Base-by-base conservation (phyloP, 2,797 vertebrate species). In the Mallotus villosus region DNA sequence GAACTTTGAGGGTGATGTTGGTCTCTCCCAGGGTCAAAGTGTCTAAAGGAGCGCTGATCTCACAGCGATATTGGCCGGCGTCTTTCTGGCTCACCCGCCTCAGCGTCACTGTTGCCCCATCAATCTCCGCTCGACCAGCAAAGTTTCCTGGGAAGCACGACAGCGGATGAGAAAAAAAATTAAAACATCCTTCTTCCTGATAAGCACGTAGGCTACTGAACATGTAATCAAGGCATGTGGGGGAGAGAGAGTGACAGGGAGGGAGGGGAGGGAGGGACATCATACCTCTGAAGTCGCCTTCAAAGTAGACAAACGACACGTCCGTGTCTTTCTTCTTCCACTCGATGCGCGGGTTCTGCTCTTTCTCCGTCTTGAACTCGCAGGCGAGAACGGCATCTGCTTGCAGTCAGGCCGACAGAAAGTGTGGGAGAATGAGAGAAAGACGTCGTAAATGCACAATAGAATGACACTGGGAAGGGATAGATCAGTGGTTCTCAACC, bases 51-150 rank as follows among this genome's bases (percentile, higher is more conserved):
- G 94, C 95, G 2, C 94, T 97, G 84, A 99, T 93, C 91, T 99
- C 97, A 37, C 97, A 99, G 24, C 97, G 96, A 70, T 98, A 99
- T 69, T 94, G 93, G 1, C 95, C 97, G 0, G 96, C 94, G 55
- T 99, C 97, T 5, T 84, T 92, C 88, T 95, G 94, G 34, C 94
- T 98, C 76, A 97, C 96, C 57, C 83, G 90, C 24, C 63, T 87
- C 76, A 99, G 92, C 2, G 84, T 91, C 73, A 99, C 95, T 11
- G 93, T 97, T 68, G 95, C 95, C 11, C 94, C 94, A 0, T 90
- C 82, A 59, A 98, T 97, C 78, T 90, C 88, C 0, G 96, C 97
- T 69, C 97, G 92, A 17, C 88, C 90, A 74, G 83, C 89, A 71
- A 96, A 96, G 29, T 92, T 77, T 78, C 90, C 96, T 97, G 85